These are phyloP conservation scores for Ptychoptera contaminata DNA, from an alignment of 2,888 invertebrate genomes.

Conservation along the genomic window DNA sequence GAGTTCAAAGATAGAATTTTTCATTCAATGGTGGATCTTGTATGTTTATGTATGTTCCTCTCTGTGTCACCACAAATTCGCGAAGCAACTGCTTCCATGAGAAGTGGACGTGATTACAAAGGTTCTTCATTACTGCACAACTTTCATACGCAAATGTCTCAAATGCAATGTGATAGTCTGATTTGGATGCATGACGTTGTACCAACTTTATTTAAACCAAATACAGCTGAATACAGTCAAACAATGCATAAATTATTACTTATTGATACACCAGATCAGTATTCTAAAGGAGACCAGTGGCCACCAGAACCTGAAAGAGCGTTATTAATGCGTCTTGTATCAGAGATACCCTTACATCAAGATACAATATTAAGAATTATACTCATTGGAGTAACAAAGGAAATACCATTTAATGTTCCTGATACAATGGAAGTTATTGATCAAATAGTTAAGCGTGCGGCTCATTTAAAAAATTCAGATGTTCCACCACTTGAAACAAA, in stretches of 20 bases:
- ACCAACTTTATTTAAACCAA: conserved; percentile 54
- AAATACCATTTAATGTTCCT: conserved; percentile 61
- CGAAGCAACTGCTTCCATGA: conserved; percentile 42
- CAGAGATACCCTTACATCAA: conserved; percentile 79
- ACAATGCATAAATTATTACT: conserved; percentile 66
- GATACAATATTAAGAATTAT: conserved; percentile 69
- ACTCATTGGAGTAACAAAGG: conserved; percentile 57
- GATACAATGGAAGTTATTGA: conserved; percentile 80
- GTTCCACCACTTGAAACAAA: conserved; percentile 57
- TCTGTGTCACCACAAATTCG: conserved; percentile 54
- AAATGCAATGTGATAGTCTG: conserved; percentile 73
- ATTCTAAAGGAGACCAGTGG: conserved; percentile 76
- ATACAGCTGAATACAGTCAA: conserved; percentile 55
- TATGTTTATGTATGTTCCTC: conserved; percentile 71
- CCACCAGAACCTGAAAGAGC: conserved; percentile 80
- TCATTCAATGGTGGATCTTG: conserved; percentile 65
- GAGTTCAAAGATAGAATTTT: conserved; percentile 74
- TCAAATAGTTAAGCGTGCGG: conserved; percentile 69
- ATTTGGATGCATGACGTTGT: conserved; percentile 79
- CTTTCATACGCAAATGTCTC: conserved; percentile 33
- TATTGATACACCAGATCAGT: conserved; percentile 61
- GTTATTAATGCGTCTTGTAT: conserved; percentile 59
- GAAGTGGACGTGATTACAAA: conserved; percentile 34
- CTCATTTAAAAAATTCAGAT: conserved; percentile 56
- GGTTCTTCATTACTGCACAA: conserved; percentile 22